These are phyloP conservation scores for Apamea crenata DNA, from an alignment of 2,888 invertebrate species.

Conservation along the genomic window DNA sequence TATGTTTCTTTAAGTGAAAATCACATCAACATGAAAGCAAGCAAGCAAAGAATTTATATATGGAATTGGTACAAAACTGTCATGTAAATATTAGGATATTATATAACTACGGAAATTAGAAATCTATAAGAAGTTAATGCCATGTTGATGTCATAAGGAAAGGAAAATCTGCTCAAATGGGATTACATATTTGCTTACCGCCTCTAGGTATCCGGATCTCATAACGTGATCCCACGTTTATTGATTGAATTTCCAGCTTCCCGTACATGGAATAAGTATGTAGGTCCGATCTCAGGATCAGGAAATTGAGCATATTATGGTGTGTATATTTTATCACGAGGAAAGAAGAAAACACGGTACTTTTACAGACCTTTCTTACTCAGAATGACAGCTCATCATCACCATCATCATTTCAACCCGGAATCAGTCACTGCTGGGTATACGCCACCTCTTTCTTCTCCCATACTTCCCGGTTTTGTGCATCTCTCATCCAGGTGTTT, in stretches of 20 bases:
- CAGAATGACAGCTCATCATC: no score
- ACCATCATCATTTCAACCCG: no score
- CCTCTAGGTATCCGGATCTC: constrained; percentile 1
- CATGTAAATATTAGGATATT: neutral
- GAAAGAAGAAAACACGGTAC: neutral
- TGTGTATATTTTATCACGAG: neutral
- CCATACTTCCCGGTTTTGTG: no score
- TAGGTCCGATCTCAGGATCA: neutral
- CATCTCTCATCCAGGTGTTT: no score
- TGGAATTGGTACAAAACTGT: neutral
- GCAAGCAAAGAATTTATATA: neutral
- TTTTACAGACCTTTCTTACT: neutral
- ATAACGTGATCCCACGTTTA: constrained; percentile 1
- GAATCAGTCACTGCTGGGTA: no score
- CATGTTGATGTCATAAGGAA: neutral
- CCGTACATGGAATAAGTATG: neutral
- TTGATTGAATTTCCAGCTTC: constrained; percentile 34
- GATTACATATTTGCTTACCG: constrained; percentile 16
- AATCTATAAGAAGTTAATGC: neutral
- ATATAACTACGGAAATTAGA: no score
- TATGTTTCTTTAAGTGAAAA: neutral
- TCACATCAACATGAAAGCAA: neutral
- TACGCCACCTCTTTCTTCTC: no score
- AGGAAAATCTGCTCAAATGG: neutral
- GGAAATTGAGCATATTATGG: constrained; percentile 4